Conservation (phyloP, 2,888 invertebrate species). For the Noctua janthe region DNA sequence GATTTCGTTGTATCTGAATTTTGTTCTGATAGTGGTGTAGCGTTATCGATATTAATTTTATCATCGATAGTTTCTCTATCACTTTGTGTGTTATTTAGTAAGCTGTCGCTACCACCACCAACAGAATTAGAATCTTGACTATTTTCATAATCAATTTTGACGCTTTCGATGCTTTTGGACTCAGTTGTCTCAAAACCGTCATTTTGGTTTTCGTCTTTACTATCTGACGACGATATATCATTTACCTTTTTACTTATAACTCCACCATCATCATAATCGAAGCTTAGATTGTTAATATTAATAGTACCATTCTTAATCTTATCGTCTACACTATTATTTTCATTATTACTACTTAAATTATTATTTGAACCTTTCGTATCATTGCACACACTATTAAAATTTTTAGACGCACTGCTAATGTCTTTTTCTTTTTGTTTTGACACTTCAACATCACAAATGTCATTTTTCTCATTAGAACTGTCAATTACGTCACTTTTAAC, state of each 20-base stretch:
- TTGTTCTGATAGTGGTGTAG: constrained; percentile 15
- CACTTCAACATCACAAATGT: neutral
- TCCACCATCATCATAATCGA: constrained; percentile 15
- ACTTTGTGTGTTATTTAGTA: constrained; percentile 17
- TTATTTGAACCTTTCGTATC: constrained; percentile 47
- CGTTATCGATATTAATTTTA: constrained; percentile 23
- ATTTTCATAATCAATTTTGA: constrained; percentile 14
- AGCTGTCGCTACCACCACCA: constrained; percentile 31
- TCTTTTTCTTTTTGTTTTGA: constrained; percentile 12
- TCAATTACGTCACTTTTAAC: constrained; percentile 7
- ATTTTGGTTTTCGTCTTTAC: constrained; percentile 13
- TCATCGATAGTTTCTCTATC: constrained; percentile 18
- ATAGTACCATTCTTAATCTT: constrained; percentile 45
- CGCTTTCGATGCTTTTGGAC: neutral
- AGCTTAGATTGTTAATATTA: constrained; percentile 39
- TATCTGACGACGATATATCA: neutral
- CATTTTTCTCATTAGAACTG: neutral
- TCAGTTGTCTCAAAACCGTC: neutral
- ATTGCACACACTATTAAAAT: constrained; percentile 30
- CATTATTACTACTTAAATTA: constrained; percentile 46
- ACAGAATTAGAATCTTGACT: constrained; percentile 42
- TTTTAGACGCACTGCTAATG: neutral
- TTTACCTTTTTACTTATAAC: constrained; percentile 9
- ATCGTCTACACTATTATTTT: constrained; percentile 7
- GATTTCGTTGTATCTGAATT: constrained; percentile 20